Conservation (phyloP, 2,113 vertebrate species). For the Podarcis cretensis region DNA sequence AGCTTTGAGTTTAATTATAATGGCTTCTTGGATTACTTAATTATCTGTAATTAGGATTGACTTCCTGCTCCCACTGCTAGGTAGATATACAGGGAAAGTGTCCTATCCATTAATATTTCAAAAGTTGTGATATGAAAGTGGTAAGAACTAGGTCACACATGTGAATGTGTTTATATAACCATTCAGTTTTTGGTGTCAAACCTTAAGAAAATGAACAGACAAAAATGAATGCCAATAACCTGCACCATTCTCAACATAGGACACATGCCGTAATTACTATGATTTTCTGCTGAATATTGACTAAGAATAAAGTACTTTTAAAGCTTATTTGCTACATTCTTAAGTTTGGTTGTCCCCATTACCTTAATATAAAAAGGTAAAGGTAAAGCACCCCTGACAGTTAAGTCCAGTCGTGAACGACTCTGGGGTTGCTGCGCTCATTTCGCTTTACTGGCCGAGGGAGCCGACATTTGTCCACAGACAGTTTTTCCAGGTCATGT, state of each 20-base stretch:
- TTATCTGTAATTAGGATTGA: slow-evolving; percentile 41
- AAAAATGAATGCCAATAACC: background rate
- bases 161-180: background rate
- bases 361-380: too few species aligned
- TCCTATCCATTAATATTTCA: background rate
- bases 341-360: background rate
- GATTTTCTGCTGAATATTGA: background rate
- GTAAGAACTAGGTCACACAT: background rate
- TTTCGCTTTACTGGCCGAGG: too few species aligned
- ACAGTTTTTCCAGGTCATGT: too few species aligned
- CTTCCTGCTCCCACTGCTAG: slow-evolving; percentile 23
- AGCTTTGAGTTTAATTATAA: slow-evolving; percentile 37
- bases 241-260: background rate
- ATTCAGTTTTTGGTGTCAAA: background rate
- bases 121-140: background rate
- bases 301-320: background rate
- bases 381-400: too few species aligned
- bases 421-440: too few species aligned
- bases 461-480: too few species aligned
- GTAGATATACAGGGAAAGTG: slow-evolving; percentile 15
- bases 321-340: background rate
- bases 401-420: too few species aligned
- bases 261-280: background rate
- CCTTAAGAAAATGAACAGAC: background rate
- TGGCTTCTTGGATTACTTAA: slow-evolving; percentile 24